Conservation (phyloP, 2,888 invertebrate species). For the Theodoxus fluviatilis region DNA sequence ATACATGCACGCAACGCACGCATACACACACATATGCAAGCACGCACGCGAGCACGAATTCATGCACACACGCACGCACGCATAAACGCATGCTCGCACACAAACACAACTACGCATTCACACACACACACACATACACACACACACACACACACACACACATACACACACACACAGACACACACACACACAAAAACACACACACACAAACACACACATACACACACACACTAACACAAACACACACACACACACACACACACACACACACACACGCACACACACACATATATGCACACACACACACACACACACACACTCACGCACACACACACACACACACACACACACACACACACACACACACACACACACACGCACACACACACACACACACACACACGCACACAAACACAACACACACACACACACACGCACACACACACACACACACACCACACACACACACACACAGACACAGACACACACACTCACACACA, state of each 20-base stretch:
- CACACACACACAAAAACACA: too few relatives aligned
- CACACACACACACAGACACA: not conserved
- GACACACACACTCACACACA: not conserved
- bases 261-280: not conserved
- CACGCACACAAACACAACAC: not conserved
- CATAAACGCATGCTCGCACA: too few relatives aligned
- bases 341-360: not conserved
- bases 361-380: conserved; percentile 10
- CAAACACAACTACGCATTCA: too few relatives aligned
- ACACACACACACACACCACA: not conserved
- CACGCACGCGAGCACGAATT: too few relatives aligned
- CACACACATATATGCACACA: not conserved
- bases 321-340: not conserved
- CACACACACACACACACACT: not conserved
- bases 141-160: too few relatives aligned
- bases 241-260: not conserved
- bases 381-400: conserved; percentile 16
- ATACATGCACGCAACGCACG: too few relatives aligned
- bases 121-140: too few relatives aligned
- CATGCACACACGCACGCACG: too few relatives aligned
- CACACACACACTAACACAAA: not conserved
- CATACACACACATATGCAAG: too few relatives aligned
- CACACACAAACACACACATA: not conserved
- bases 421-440: not conserved
- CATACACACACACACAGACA: too few relatives aligned